Base-by-base conservation (phyloP, 2,797 vertebrate species). In the Crenuchus spilurus region DNA sequence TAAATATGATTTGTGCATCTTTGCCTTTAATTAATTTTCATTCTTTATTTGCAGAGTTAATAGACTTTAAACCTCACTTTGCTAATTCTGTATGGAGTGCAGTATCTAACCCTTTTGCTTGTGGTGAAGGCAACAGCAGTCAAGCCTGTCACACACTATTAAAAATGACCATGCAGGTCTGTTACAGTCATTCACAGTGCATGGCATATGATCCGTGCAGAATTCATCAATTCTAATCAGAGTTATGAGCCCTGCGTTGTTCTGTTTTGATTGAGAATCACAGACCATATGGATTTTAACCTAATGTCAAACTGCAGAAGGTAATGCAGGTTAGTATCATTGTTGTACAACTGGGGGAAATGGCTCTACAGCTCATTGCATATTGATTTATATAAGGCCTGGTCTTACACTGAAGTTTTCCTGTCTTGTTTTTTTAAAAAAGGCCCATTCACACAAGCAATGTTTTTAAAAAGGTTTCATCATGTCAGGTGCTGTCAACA, bases 141-240 rank as follows among this genome's bases (percentile, higher is more conserved):
- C n/a, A 10, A n/a, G 61, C 39, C 16, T 64, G 61, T 64, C 61
- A 64, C 61, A 46, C 39, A 10, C 6, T 46, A 30, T 64, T 64
- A 64, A 28, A 64, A 57, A 54, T 55, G 49, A 65, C 4, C 28
- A 35, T 46, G 26, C 39, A 58, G 41, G 41, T 20, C 60, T 44
- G 35, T n/a, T 72, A 41, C 33, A 41, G 6, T 52, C 13, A 9
- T 58, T 44, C 26, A 64, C 9, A 31, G 18, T 11, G 2, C 60
- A 33, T 54, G 49, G 8, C 44, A 22, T 41, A 24, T 31, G 63
- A 74, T 26, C 28, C 18, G 2, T 13, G 13, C 33, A 46, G 41
- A 52, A 44, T 24, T 44, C 63, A 58, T 49, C 11, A 26, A 39
- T 33, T 69, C 35, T 31, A 69, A 24, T 57, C 22, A 74, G 18